phyloP scores from a whole-genome alignment of 1,140 invertebrate species.

The roundworm (Caenorhabditis elegans) region WBcel235 BX284606.5:5856001-5856500 shows the following conservation, averaged over 20 bases:
- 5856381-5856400: not conserved
- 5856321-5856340: not conserved
- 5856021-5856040: constrained; percentile 25
- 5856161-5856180: too few relatives aligned
- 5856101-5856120: not conserved
- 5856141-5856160: too few relatives aligned
- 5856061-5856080: not conserved
- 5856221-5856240: too few relatives aligned
- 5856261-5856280: too few relatives aligned
- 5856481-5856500: not conserved
- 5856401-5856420: not conserved
- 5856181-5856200: too few relatives aligned
- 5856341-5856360: not conserved
- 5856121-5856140: too few relatives aligned
- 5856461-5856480: not conserved
- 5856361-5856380: not conserved
- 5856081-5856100: not conserved
- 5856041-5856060: constrained; percentile 15
- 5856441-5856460: constrained; percentile 15
- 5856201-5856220: too few relatives aligned
- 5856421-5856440: constrained; percentile 2
- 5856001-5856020: not conserved
- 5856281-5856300: not conserved
- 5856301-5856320: too few relatives aligned
- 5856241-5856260: too few relatives aligned